Evolutionary conservation across 2,797 vertebrate genomes (phyloP), one percentile per base, ranked within the genome.

Genomic region (Melanotaenia trifasciata): DNA sequence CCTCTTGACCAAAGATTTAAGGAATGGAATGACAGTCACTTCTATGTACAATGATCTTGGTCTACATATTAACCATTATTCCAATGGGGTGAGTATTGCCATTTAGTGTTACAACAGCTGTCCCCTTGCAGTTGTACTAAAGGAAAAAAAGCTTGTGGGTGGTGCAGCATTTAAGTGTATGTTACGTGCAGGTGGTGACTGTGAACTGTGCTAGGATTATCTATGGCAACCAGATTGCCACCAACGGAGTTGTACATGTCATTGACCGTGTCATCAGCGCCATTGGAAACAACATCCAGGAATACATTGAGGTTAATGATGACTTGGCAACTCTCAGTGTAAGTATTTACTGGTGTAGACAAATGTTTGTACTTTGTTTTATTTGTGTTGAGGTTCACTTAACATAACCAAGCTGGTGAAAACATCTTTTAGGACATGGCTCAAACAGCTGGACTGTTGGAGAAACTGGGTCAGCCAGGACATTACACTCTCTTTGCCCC

Each of bases 181-280:
- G 6, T 63, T 32, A 7, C 72, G 36, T 64, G 43, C 24, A 99
- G 98, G 94, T 99, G 59, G 97, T 99, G 81, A 99, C 98, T 0
- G 97, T 99, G 68, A 99, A 99, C 90, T 99, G 98, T 45, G 98
- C 97, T 70, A 95, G 98, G 87, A 85, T 99, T 57, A 97, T 98
- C 85, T 94, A 98, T 7, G 98, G 96, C 11, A 99, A 99, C 87
- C 98, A 99, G 88, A 94, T 99, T 64, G 96, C 98, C 76, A 99
- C 97, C 73, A 99, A 99, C 54, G 98, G 98, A n/a, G 96, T 98
- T 36, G 98, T 99, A 32, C 98, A 99, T 3, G 96, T 99, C 1
- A 92, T 99, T 67, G 98, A 99, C 75, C 97, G 98, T 4, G 96
- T 99, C 71, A 93, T 99, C 84, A 96, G 94, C 0, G 86, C 96